Evolutionary conservation across 1,140 invertebrate species (phyloP).

Genomic region (Sipha flava): DNA sequence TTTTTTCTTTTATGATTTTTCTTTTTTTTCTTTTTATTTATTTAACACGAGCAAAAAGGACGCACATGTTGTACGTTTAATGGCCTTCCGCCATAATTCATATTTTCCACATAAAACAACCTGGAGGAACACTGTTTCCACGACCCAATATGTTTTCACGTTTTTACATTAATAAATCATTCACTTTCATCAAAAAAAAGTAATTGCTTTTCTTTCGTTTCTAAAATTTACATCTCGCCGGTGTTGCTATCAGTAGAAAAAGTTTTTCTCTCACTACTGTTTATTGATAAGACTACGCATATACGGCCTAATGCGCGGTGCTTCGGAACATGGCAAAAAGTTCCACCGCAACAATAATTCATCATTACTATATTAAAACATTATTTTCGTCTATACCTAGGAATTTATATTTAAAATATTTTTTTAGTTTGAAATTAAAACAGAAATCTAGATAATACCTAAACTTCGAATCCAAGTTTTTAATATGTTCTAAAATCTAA

Average conservation of each 20-base stretch:
- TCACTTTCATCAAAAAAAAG: slow-evolving; percentile 28
- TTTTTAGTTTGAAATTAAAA: neutral
- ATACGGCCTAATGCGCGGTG: too few relatives aligned
- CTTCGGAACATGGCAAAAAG: neutral
- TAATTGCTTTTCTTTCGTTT: slow-evolving; percentile 27
- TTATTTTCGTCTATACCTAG: too few relatives aligned
- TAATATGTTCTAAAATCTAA: too few relatives aligned
- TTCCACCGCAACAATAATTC: neutral
- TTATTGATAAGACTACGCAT: too few relatives aligned
- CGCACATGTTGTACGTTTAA: slow-evolving; percentile 32
- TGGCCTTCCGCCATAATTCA: slow-evolving; percentile 32
- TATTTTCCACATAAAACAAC: slow-evolving; percentile 23
- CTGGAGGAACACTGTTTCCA: neutral
- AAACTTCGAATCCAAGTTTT: too few relatives aligned
- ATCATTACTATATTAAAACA: neutral
- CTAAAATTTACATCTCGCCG: neutral
- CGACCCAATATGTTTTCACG: slow-evolving; percentile 19
- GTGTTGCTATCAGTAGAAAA: neutral
- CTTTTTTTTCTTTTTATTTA: neutral
- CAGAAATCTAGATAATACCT: too few relatives aligned
- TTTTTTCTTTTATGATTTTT: neutral
- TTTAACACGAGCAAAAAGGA: slow-evolving; percentile 17
- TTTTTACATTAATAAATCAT: slow-evolving; percentile 19
- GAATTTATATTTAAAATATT: neutral
- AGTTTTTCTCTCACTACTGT: neutral